Evolutionary conservation across 2,113 vertebrate species (phyloP), one percentile per base, ranked within the genome.

Genomic region (Arenaria interpres): DNA sequence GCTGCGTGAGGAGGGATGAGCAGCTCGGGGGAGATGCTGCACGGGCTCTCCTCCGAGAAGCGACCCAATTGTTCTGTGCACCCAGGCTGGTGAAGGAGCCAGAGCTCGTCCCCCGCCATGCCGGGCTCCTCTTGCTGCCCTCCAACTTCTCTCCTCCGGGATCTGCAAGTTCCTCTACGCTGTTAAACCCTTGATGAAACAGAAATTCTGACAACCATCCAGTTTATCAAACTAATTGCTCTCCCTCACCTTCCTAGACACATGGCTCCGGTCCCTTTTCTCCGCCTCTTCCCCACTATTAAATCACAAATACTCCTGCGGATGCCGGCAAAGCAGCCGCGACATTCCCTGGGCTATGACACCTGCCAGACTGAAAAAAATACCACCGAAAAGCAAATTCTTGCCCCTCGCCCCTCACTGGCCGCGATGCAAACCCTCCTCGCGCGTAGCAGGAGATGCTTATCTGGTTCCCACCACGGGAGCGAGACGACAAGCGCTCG

Each of bases 1-100:
- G 7, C 41, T 50, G 60, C 0, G 0, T 30, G 9, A 69, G 84
- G 25, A 83, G 75, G 63, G 59, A 9, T 0, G 1, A 53, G 69
- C 81, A 66, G 76, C 1, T 18, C 20, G 0, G 30, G 82, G 53
- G 27, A 43, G 76, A 32, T 20, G 30, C 60, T 59, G 28, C 1
- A 5, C 39, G 1, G 0, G 23, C 48, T 60, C 25, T 60, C 16
- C 41, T 77, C 59, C 37, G 0, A 33, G 43, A 28, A 82, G 23
- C 33, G 35, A 45, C 10, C 28, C 46, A 12, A n/a, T 18, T 59
- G 46, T n/a, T 71, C 43, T 0, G 0, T 16, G 33, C 53, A 66
- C 27, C 48, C 7, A 8, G 56, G 64, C 54, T 45, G 14, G 21
- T n/a, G 74, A 53, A 78, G 41, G 51, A 75, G 50, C 37, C 48